phyloP scores from a whole-genome alignment of 2,113 vertebrate species.

The Eulemur macaco region DNA sequence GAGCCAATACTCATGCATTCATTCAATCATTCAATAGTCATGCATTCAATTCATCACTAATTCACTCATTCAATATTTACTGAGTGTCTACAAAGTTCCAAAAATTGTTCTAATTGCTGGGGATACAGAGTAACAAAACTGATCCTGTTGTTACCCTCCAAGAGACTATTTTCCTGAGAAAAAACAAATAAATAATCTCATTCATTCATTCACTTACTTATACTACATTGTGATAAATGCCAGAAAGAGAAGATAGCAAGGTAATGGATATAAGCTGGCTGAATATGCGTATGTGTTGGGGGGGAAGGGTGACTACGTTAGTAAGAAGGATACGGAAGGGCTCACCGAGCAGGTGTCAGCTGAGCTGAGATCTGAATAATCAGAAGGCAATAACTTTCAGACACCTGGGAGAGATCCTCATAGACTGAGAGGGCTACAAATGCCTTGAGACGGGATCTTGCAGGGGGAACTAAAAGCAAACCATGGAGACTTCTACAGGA shows the following conservation, averaged over 20 bases:
- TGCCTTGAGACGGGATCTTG: not conserved
- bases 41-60: too few species aligned
- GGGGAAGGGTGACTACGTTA: too few species aligned
- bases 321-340: not conserved
- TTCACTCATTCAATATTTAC: not conserved
- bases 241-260: not conserved
- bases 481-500: rapidly evolving
- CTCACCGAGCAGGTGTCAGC: not conserved
- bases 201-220: not conserved
- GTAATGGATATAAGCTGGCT: rapidly evolving
- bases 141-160: not conserved
- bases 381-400: not conserved
- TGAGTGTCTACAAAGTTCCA: not conserved
- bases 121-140: not conserved
- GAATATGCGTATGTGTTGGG: not conserved
- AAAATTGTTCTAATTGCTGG: not conserved
- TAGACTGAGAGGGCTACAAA: too few species aligned
- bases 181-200: not conserved
- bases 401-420: not conserved
- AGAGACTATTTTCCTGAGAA: not conserved
- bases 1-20: not conserved
- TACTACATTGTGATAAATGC: not conserved
- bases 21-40: too few species aligned
- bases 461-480: not conserved
- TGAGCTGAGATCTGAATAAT: not conserved